Percentiles rank a stretch among this genome's conserved stretches.
phyloP scores from a whole-genome alignment of 2,888 invertebrate species.

The Venustoraphidia nigricollis region DNA sequence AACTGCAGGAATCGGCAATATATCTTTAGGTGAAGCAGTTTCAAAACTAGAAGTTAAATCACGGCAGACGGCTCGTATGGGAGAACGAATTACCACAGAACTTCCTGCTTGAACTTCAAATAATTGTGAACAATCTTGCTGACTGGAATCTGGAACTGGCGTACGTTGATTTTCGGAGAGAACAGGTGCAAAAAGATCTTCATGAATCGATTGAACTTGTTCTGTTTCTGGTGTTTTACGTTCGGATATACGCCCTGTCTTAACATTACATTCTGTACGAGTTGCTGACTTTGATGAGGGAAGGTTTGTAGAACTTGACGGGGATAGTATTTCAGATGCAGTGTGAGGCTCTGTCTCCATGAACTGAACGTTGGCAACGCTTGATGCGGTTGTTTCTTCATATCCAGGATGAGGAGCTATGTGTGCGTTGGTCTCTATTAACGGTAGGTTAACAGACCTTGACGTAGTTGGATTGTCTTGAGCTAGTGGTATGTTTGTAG shows the following conservation, averaged over 20 bases:
- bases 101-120: neutral
- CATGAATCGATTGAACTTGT: too few relatives aligned
- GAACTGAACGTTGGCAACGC: neutral
- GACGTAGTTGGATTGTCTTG: too few relatives aligned
- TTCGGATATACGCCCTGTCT: too few relatives aligned
- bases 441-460: too few relatives aligned
- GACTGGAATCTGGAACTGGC: too few relatives aligned
- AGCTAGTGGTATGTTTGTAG: neutral
- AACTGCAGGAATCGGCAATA: constrained; percentile 10
- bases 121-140: neutral
- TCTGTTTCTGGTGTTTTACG: too few relatives aligned
- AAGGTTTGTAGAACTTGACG: constrained; percentile 1
- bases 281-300: too few relatives aligned
- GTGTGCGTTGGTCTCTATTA: too few relatives aligned
- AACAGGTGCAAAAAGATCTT: too few relatives aligned
- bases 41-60: neutral
- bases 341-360: neutral
- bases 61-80: neutral
- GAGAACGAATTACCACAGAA: neutral
- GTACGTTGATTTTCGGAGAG: too few relatives aligned
- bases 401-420: too few relatives aligned
- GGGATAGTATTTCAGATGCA: neutral
- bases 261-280: too few relatives aligned
- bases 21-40: constrained; percentile 11
- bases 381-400: neutral